phyloP scores from a whole-genome alignment of 2,888 invertebrate genomes.

The Odontomyia ornata region DNA sequence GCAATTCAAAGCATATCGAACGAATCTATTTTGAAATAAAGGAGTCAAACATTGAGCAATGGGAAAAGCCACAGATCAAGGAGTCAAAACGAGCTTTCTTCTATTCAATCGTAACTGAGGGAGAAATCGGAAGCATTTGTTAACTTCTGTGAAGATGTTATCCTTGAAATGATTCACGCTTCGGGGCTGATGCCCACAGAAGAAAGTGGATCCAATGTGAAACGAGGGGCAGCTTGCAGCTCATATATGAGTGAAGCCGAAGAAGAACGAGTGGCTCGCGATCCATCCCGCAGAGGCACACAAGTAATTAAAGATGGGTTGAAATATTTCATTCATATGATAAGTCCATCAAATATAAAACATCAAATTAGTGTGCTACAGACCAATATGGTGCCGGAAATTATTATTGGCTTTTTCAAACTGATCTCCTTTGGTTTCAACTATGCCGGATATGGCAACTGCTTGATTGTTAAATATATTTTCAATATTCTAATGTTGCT shows the following conservation, averaged over 20 bases:
- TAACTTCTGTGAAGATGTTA: constrained; percentile 99
- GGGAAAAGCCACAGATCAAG: constrained; percentile 99
- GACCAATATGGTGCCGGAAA: constrained; percentile 87
- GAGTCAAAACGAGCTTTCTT: constrained; percentile 99
- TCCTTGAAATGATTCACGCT: constrained; percentile 99
- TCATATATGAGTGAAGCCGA: constrained; percentile 87
- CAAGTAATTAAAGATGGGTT: constrained; percentile 85
- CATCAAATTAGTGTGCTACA: constrained; percentile 87
- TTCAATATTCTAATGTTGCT: constrained; percentile 79
- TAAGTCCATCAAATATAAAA: constrained; percentile 91
- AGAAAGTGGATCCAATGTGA: constrained; percentile 80
- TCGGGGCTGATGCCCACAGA: constrained; percentile 95
- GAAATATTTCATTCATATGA: constrained; percentile 77
- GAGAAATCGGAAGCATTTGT: constrained; percentile 99
- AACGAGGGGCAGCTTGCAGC: constrained; percentile 82
- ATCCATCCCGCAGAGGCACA: constrained; percentile 83
- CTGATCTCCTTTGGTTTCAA: constrained; percentile 89
- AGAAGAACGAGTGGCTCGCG: constrained; percentile 81
- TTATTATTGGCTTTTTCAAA: constrained; percentile 88
- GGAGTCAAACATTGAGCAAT: constrained; percentile 98
- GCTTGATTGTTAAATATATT: constrained; percentile 80
- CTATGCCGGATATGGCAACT: constrained; percentile 82
- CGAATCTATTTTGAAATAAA: constrained; percentile 99
- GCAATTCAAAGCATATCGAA: constrained; percentile 95
- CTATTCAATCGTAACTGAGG: constrained; percentile 98